phyloP scores from a whole-genome alignment of 1,140 invertebrate genomes.

The Amyelois transitella region DNA sequence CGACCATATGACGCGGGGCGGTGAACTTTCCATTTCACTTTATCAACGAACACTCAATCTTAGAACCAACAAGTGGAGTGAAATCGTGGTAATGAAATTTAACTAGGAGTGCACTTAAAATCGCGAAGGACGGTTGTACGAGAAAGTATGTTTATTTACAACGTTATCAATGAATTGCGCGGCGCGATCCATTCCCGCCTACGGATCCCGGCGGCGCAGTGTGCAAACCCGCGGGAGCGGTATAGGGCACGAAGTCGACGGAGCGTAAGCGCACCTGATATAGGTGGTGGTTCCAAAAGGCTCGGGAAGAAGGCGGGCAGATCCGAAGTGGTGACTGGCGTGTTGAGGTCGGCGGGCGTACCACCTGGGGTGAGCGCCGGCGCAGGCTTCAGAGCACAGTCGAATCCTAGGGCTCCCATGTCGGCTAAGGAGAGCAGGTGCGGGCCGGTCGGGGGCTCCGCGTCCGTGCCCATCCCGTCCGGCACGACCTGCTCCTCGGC shows the following conservation, averaged over 20 bases:
- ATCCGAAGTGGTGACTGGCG: conserved; percentile 61
- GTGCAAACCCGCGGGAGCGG: conserved; percentile 9
- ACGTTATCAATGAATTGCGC: conserved; percentile 42
- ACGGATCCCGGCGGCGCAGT: conserved; percentile 22
- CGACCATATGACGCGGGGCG: conserved; percentile 32
- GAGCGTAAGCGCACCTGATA: conserved; percentile 81
- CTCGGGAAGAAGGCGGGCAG: conserved; percentile 69
- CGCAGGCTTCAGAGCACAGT: conserved; percentile 78
- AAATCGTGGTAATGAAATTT: background rate
- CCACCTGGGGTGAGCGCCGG: conserved; percentile 81
- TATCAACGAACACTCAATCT: conserved; percentile 23
- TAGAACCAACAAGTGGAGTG: background rate
- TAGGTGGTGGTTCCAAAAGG: conserved; percentile 87
- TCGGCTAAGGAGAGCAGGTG: conserved; percentile 68
- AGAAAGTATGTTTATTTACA: conserved; percentile 55
- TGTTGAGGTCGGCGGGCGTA: conserved; percentile 62
- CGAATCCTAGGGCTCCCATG: conserved; percentile 58
- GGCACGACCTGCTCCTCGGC: conserved; percentile 74
- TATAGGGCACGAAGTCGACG: background rate
- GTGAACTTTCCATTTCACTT: conserved; percentile 64
- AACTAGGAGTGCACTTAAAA: conserved; percentile 10
- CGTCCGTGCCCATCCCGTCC: conserved; percentile 66
- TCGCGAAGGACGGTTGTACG: conserved; percentile 13
- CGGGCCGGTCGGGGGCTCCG: conserved; percentile 54
- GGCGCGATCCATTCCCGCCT: conserved; percentile 37